A percentile compares a stretch with the other conserved stretches of the same genome.
Evolutionary conservation across 2,888 invertebrate species (phyloP).

Genomic region (Tenthredo mesomela): DNA sequence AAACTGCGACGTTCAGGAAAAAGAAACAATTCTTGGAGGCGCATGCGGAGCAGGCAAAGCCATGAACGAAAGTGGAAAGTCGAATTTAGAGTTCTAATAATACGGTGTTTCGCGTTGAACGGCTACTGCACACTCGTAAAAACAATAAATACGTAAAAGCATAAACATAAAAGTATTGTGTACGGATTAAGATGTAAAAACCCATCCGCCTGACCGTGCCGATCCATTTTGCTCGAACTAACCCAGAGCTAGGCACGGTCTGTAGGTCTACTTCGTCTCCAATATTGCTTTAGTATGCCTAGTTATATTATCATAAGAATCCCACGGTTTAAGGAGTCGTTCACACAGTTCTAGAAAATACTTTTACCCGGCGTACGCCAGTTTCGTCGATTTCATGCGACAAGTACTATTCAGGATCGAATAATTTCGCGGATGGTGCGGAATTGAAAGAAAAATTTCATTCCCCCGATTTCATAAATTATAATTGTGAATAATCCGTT

Average conservation of each 20-base stretch:
- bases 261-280: slow-evolving; percentile 44
- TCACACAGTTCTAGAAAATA: slow-evolving; percentile 20
- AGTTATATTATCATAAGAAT: slow-evolving; percentile 53
- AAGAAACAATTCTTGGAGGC: not conserved
- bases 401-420: not conserved
- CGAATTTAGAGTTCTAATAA: slow-evolving; percentile 16
- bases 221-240: slow-evolving; percentile 29
- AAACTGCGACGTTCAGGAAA: not conserved
- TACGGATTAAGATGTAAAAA: slow-evolving; percentile 62
- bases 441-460: not conserved
- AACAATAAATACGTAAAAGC: slow-evolving; percentile 72
- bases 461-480: not conserved
- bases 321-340: slow-evolving; percentile 54
- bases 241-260: slow-evolving; percentile 27
- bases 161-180: slow-evolving; percentile 68
- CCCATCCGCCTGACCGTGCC: slow-evolving; percentile 56
- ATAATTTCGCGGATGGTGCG: not conserved
- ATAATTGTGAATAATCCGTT: not conserved
- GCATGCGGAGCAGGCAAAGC: not conserved
- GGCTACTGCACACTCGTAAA: slow-evolving; percentile 70
- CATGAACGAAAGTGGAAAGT: slow-evolving; percentile 36
- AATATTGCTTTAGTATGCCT: slow-evolving; percentile 53
- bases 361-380: not conserved
- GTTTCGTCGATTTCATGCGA: not conserved
- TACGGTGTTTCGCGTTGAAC: slow-evolving; percentile 45